A percentile compares a stretch with the other conserved stretches of the same genome.
Evolutionary conservation across 1,140 invertebrate genomes (phyloP).

Genomic region (Papilio aristodemus): DNA sequence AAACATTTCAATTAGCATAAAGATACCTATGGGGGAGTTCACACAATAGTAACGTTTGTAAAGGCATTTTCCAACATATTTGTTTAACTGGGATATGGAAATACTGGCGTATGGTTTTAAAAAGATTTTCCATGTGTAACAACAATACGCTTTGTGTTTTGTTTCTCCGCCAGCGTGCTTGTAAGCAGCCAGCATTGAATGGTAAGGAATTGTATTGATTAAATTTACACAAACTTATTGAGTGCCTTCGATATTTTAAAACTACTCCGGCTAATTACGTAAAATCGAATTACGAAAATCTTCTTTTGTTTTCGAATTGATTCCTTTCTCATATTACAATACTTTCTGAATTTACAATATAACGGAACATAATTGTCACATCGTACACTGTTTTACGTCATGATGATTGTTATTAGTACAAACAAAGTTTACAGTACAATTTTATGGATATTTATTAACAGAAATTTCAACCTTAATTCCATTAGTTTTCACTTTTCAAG

Average conservation of each 20-base stretch:
- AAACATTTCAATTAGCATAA: slow-evolving; percentile 2
- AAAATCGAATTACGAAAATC: no score
- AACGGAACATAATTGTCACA: no score
- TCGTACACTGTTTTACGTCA: no score
- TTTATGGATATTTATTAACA: no score
- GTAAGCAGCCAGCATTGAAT: not conserved
- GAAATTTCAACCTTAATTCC: no score
- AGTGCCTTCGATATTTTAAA: not conserved
- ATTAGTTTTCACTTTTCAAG: no score
- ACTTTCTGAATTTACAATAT: no score
- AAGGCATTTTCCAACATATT: slow-evolving; percentile 9
- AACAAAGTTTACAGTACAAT: no score
- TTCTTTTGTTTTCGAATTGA: no score
- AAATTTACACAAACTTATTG: not conserved
- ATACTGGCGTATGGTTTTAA: slow-evolving; percentile 1
- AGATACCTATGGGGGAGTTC: not conserved
- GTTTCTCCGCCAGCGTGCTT: not conserved
- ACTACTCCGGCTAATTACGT: no score
- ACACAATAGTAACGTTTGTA: not conserved
- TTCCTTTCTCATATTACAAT: no score
- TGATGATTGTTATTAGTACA: no score
- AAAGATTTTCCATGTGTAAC: not conserved
- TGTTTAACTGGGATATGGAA: not conserved
- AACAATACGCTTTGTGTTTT: slow-evolving; percentile 15
- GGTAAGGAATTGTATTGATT: not conserved